These are phyloP conservation scores for Nansenia antarctica DNA, from an alignment of 2,113 vertebrate species.

Conservation along the genomic window DNA sequence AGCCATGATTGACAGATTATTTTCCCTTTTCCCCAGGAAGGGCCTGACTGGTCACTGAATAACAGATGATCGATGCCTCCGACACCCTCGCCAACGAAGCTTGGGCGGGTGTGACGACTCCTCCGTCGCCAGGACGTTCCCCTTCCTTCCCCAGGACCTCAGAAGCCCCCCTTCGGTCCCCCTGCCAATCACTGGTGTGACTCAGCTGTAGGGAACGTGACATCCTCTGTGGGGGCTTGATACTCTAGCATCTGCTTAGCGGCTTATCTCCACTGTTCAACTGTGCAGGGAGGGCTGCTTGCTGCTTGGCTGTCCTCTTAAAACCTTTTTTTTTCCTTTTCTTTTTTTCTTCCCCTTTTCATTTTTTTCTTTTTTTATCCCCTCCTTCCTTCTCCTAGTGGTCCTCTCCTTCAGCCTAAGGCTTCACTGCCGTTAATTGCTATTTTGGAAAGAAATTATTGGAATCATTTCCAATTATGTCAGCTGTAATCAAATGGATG, in stretches of 20 bases:
- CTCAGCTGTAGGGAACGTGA: constrained; percentile 64
- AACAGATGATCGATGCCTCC: constrained; percentile 56
- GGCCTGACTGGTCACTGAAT: constrained; percentile 16
- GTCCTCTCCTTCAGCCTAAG: constrained; percentile 11
- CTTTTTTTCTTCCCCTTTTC: constrained; percentile 28
- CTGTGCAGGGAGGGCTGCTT: constrained; percentile 67
- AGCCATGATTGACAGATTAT: constrained; percentile 22
- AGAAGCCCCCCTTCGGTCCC: constrained; percentile 25
- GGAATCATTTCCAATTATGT: constrained; percentile 59
- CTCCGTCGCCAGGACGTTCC: constrained; percentile 41
- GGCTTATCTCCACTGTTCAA: constrained; percentile 74
- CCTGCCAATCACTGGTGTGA: constrained; percentile 54
- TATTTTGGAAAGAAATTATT: constrained; percentile 55
- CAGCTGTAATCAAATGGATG: constrained; percentile 63
- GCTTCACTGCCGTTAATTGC: constrained; percentile 51
- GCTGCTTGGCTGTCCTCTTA: constrained; percentile 67
- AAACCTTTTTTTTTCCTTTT: constrained; percentile 27
- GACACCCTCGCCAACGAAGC: constrained; percentile 26
- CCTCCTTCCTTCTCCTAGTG: constrained; percentile 10
- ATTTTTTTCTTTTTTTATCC: constrained; percentile 34
- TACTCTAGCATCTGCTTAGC: constrained; percentile 72
- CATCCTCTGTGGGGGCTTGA: constrained; percentile 64
- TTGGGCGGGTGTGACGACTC: constrained; percentile 48
- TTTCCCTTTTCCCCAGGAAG: constrained; percentile 27
- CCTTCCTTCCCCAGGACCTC: constrained; percentile 9